Percentiles rank a stretch among this genome's conserved stretches.
phyloP scores from a whole-genome alignment of 2,797 vertebrate species.

The Vespertilio murinus region DNA sequence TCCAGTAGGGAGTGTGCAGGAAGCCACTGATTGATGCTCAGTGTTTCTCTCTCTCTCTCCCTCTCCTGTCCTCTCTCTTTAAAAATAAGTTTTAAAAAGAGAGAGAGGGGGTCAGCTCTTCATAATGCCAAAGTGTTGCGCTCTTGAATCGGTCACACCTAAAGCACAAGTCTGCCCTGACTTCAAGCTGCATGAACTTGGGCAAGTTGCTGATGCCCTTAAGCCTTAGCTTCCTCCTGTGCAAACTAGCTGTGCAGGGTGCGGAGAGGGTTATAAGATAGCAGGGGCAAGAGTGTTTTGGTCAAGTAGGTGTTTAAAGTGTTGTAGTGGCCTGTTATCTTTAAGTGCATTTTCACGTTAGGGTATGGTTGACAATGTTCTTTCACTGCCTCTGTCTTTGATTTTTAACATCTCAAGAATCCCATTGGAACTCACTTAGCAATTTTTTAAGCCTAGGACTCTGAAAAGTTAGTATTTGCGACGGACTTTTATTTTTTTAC shows the following conservation, averaged over 20 bases:
- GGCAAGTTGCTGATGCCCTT: neutral
- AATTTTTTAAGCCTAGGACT: neutral
- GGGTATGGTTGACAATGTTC: neutral
- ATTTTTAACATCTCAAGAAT: conserved; percentile 20
- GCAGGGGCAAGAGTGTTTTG: neutral
- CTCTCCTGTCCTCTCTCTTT: neutral
- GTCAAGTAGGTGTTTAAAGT: neutral
- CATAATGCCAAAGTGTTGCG: too few species aligned
- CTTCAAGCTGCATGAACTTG: neutral
- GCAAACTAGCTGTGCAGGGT: neutral
- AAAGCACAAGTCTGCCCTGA: neutral
- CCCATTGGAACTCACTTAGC: neutral
- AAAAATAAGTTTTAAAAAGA: neutral
- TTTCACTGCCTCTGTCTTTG: neutral
- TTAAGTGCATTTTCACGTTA: neutral
- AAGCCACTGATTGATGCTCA: neutral
- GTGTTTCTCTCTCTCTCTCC: neutral
- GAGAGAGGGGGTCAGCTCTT: neutral
- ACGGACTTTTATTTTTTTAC: neutral
- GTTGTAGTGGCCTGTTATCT: neutral
- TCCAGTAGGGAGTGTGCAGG: neutral
- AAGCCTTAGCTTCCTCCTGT: neutral
- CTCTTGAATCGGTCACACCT: neutral
- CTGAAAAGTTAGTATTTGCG: neutral
- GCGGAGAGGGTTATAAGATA: neutral